Evolutionary conservation across 2,888 invertebrate genomes (phyloP).

Genomic region (Bhutanitis thaidina): DNA sequence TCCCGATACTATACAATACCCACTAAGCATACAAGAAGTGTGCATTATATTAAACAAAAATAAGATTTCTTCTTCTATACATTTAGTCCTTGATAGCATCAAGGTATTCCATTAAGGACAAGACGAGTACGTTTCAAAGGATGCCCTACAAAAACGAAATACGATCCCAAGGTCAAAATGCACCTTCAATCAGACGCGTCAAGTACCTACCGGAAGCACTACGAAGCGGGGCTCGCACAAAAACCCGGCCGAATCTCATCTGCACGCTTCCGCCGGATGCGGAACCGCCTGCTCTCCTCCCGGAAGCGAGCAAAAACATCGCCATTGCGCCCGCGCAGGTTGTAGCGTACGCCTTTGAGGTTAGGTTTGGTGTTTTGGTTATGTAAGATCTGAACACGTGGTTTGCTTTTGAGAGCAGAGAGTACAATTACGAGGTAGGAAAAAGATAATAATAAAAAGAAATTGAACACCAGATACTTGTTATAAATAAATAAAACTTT

Average conservation of each 20-base stretch:
- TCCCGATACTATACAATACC: neutral
- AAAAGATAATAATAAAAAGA: too few relatives aligned
- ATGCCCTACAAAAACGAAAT: conserved; percentile 45
- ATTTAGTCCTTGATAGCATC: conserved; percentile 26
- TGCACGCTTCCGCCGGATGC: conserved; percentile 65
- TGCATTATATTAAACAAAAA: conserved; percentile 15
- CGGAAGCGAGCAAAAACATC: conserved; percentile 51
- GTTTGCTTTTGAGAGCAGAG: conserved; percentile 11
- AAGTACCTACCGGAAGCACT: conserved; percentile 47
- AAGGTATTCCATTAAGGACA: conserved; percentile 28
- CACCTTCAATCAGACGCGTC: conserved; percentile 57
- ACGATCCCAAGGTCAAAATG: conserved; percentile 65
- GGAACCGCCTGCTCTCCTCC: conserved; percentile 59
- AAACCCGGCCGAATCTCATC: conserved; percentile 60
- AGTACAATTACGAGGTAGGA: neutral
- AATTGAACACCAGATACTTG: neutral
- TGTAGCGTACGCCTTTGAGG: conserved; percentile 27
- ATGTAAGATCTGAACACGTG: conserved; percentile 22
- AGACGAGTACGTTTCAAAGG: conserved; percentile 29
- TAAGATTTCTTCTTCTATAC: conserved; percentile 1
- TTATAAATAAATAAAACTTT: too few relatives aligned
- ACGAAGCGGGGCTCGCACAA: conserved; percentile 55
- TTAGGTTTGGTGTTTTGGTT: conserved; percentile 22
- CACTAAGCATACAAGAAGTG: neutral
- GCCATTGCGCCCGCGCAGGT: conserved; percentile 50